Evolutionary conservation across 2,113 vertebrate species (phyloP).

Genomic region (Tachuris rubrigastra): DNA sequence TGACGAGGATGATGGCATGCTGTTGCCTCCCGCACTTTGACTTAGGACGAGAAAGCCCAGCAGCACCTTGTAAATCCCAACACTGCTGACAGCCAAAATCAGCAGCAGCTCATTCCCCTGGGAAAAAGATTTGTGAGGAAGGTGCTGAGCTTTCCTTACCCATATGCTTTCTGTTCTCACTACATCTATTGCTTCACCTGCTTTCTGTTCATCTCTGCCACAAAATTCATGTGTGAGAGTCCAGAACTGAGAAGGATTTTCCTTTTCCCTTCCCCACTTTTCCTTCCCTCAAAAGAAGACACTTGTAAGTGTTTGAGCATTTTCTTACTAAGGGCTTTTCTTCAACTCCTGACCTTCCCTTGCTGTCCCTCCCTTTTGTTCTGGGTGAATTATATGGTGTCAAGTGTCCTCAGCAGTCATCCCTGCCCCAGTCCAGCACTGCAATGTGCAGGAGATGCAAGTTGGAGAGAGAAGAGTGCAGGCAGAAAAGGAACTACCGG

Average conservation of each 20-base stretch:
- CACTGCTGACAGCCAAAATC: conserved; percentile 28
- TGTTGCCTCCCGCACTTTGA: neutral
- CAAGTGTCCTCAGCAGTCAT: neutral
- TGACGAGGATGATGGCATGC: neutral
- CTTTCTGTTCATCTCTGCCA: conserved; percentile 27
- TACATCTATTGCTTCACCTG: conserved; percentile 39
- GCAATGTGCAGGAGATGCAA: neutral
- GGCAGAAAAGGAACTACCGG: neutral
- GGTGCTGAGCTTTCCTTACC: conserved; percentile 25
- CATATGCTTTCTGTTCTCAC: conserved; percentile 61
- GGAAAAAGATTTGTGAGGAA: conserved; percentile 30
- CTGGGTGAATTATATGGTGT: neutral
- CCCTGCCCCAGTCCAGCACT: neutral
- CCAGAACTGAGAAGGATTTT: neutral
- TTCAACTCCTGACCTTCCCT: neutral
- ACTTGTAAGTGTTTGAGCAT: neutral
- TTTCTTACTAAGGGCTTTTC: conserved; percentile 27
- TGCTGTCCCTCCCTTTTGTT: neutral
- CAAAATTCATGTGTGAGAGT: neutral
- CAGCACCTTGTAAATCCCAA: conserved; percentile 47
- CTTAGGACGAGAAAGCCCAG: neutral
- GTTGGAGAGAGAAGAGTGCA: neutral
- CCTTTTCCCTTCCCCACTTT: neutral
- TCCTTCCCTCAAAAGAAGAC: neutral
- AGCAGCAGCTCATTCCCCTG: conserved; percentile 27